phyloP scores from a whole-genome alignment of 2,113 vertebrate species.

The Anguilla japonica region DNA sequence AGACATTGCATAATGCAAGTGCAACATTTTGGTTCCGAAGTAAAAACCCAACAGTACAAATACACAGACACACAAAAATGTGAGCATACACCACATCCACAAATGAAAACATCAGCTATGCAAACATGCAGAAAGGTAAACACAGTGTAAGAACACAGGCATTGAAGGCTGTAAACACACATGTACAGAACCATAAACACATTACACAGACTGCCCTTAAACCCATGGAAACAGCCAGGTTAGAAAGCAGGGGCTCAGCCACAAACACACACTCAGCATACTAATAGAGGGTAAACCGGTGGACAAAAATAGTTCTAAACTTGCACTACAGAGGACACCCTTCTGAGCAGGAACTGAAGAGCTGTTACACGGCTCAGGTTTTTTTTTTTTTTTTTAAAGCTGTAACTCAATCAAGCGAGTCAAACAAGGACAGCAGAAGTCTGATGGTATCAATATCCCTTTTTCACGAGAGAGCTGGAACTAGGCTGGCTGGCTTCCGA shows the following conservation, averaged over 20 bases:
- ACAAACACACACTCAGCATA: not conserved
- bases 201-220: not conserved
- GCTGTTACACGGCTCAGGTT: not conserved
- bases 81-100: not conserved
- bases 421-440: not conserved
- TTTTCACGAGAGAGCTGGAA: not conserved
- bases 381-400: too few species aligned
- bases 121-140: constrained; percentile 2
- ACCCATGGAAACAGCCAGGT: not conserved
- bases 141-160: not conserved
- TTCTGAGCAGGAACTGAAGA: constrained; percentile 2
- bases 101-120: not conserved
- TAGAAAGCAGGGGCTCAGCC: not conserved
- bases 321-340: not conserved
- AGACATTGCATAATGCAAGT: not conserved
- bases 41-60: not conserved
- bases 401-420: not conserved
- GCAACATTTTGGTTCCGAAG: not conserved
- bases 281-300: not conserved
- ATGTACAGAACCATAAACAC: not conserved
- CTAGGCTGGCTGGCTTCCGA: not conserved
- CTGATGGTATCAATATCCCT: not conserved
- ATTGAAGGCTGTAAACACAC: not conserved
- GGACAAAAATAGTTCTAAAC: not conserved
- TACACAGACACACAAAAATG: constrained; percentile 1